A percentile compares a stretch with the other conserved stretches of the same genome.
Conservation (phyloP, 2,113 vertebrate genomes). For the Ancistrus triradiatus region DNA sequence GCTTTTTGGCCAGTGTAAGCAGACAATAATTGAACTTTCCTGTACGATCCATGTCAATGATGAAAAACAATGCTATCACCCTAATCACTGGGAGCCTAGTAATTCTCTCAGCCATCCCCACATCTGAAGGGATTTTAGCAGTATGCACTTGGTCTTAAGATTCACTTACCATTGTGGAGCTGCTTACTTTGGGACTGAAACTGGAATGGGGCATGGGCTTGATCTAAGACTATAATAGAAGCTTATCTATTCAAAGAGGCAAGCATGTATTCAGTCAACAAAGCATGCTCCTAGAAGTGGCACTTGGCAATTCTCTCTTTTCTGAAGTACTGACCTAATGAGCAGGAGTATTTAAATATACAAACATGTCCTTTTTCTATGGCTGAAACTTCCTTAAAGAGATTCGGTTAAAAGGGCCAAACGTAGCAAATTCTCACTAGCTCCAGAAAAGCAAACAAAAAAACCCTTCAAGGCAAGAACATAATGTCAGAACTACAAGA, state of each 20-base stretch:
- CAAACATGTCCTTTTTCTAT: constrained; percentile 47
- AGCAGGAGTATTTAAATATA: constrained; percentile 58
- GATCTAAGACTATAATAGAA: constrained; percentile 9
- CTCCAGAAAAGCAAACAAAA: constrained; percentile 60
- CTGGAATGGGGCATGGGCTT: constrained; percentile 26
- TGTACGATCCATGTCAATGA: constrained; percentile 55
- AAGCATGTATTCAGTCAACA: constrained; percentile 51
- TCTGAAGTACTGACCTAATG: constrained; percentile 62
- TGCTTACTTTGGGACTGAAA: constrained; percentile 32
- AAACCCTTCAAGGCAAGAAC: constrained; percentile 54
- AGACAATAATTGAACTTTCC: constrained; percentile 65
- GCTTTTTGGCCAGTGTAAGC: constrained; percentile 52
- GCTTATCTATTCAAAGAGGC: constrained; percentile 28
- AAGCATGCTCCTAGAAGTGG: constrained; percentile 56
- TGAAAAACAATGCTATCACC: constrained; percentile 38
- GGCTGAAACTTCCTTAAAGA: constrained; percentile 18
- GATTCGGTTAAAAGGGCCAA: constrained; percentile 14
- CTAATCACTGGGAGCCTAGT: constrained; percentile 22
- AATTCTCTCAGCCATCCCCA: constrained; percentile 21
- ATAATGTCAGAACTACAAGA: constrained; percentile 66
- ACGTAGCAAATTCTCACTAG: constrained; percentile 3
- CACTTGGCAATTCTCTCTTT: constrained; percentile 59
- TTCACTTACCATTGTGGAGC: constrained; percentile 50
- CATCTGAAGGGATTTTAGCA: constrained; percentile 56
- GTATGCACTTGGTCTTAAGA: constrained; percentile 50